Evolutionary conservation across 2,797 vertebrate species (phyloP), one percentile per base, ranked within the genome.

Genomic region (Peromyscus eremicus): DNA sequence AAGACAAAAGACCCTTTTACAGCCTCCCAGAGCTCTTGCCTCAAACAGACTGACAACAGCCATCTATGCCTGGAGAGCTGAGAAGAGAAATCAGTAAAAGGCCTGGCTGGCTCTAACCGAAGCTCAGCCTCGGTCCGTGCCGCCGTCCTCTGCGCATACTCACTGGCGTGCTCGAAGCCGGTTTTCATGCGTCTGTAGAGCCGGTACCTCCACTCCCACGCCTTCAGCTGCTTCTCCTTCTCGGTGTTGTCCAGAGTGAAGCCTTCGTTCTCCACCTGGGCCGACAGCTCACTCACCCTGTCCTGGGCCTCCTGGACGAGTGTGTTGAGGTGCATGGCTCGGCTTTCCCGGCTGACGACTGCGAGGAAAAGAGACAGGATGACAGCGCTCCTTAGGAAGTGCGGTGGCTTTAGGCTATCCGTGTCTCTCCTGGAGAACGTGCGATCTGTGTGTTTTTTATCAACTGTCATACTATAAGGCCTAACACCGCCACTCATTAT

Each of bases 161-260:
- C 98, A 99, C 99, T 98, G 96, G 99, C 99, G 0, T 99, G 99
- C 95, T 99, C 99, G 62, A 99, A 99, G 96, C 99, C 99, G 0
- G 99, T 98, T 97, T 98, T 99, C 99, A 99, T 99, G 97, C 99
- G 99, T 93, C 99, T 99, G 98, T 99, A 99, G 11, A 99, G 99
- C 94, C 99, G 99, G 97, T 98, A 99, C 98, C 99, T 99, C 99
- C 99, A 99, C 98, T 99, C 99, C 99, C 99, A 99, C 68, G 99
- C 99, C 92, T 99, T 99, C 64, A 99, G 99, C 93, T 99, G 99
- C 91, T 99, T 99, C 98, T 99, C 99, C 83, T 99, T 99, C 88
- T 99, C 99, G 2, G 99, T 98, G 52, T 98, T 99, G 96, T 99
- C 99, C 75, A 98, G 97, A 2, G 98, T 99, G 17, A 99, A 98